phyloP scores from a whole-genome alignment of 2,113 vertebrate genomes.

The Potamarius usumacintae region DNA sequence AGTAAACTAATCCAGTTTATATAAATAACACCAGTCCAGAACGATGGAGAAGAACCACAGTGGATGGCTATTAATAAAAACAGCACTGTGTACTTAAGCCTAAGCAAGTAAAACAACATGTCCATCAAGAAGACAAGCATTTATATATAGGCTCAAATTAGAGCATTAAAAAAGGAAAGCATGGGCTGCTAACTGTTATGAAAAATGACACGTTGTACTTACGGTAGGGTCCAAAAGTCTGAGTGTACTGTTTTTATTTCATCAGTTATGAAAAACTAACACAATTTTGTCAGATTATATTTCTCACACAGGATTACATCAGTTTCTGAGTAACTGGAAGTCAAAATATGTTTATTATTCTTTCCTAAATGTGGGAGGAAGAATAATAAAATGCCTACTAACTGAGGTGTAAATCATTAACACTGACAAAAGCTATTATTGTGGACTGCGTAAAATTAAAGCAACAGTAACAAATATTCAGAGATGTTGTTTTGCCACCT shows the following conservation, averaged over 20 bases:
- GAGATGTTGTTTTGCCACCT: neutral
- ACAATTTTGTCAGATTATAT: neutral
- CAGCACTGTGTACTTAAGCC: slow-evolving; percentile 10
- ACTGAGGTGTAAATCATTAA: neutral
- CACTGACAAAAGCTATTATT: neutral
- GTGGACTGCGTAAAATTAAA: neutral
- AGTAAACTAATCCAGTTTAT: slow-evolving; percentile 46
- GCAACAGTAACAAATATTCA: neutral
- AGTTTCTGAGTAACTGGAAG: neutral
- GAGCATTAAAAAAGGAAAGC: neutral
- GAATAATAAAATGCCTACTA: neutral
- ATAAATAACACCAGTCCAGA: slow-evolving; percentile 13
- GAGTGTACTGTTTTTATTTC: slow-evolving; percentile 11
- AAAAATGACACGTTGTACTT: slow-evolving; percentile 20
- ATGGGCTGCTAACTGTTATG: neutral
- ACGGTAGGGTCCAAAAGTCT: neutral
- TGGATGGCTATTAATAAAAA: slow-evolving; percentile 25
- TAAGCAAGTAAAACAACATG: slow-evolving; percentile 22
- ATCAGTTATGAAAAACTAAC: slow-evolving; percentile 16
- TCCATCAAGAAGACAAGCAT: neutral
- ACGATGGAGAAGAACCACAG: slow-evolving; percentile 15
- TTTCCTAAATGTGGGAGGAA: slow-evolving; percentile 10
- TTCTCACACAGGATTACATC: slow-evolving; percentile 8
- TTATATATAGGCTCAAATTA: slow-evolving; percentile 19
- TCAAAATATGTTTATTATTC: neutral